Evolutionary conservation across 1,140 invertebrate genomes (phyloP).

Genomic region (Carcinoscorpius rotundicauda): DNA sequence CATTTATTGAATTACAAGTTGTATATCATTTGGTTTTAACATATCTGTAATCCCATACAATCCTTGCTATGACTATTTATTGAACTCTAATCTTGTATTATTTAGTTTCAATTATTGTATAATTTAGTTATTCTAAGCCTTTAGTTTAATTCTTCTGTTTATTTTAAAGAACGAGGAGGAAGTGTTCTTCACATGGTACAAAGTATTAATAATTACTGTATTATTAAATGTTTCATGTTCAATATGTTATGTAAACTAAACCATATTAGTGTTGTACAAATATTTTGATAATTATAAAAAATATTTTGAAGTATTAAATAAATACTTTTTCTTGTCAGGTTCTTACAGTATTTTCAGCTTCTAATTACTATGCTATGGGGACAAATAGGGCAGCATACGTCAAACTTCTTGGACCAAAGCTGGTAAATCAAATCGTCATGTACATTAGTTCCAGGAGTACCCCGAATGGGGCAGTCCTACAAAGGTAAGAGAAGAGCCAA

Average conservation of each 20-base stretch:
- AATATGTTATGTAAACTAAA: too few relatives aligned
- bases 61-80: too few relatives aligned
- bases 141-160: too few relatives aligned
- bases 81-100: too few relatives aligned
- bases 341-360: slow-evolving; percentile 85
- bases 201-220: neutral
- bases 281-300: neutral
- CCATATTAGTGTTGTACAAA: too few relatives aligned
- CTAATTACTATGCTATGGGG: slow-evolving; percentile 84
- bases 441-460: slow-evolving; percentile 51
- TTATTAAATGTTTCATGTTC: neutral
- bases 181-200: neutral
- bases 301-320: neutral
- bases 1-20: too few relatives aligned
- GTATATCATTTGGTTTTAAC: too few relatives aligned
- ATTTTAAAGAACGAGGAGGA: too few relatives aligned
- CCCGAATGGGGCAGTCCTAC: slow-evolving; percentile 57
- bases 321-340: slow-evolving; percentile 42
- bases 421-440: slow-evolving; percentile 68
- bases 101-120: too few relatives aligned
- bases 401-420: slow-evolving; percentile 51
- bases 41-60: too few relatives aligned
- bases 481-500: slow-evolving; percentile 35
- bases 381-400: slow-evolving; percentile 85
- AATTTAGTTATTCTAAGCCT: too few relatives aligned